A percentile compares a stretch with the other conserved stretches of the same genome.
These are phyloP conservation scores for Styela clava DNA, from an alignment of 23 tunicate species.

Conservation along the genomic window DNA sequence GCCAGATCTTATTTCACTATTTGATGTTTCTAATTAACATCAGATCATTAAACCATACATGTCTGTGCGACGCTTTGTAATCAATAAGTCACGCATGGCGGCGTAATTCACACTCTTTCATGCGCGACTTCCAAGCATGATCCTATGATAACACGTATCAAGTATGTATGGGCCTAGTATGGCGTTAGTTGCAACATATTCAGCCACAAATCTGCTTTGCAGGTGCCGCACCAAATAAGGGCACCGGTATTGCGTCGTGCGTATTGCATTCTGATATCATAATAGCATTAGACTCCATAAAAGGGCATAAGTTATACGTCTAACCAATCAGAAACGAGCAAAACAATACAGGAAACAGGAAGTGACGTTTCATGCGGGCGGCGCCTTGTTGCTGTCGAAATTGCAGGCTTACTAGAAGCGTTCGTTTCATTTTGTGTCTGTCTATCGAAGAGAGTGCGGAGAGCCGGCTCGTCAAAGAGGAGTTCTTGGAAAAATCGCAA, in stretches of 20 bases:
- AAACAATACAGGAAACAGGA: neutral
- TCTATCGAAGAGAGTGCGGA: neutral
- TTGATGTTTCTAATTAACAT: too few species aligned
- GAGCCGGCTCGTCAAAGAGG: too few species aligned
- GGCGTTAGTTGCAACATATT: too few species aligned
- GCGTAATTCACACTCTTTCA: neutral
- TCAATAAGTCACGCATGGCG: neutral
- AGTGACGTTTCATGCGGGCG: neutral
- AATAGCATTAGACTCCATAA: neutral
- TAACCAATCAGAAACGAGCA: neutral
- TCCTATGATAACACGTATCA: too few species aligned
- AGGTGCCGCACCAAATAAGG: neutral
- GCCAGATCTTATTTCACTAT: too few species aligned
- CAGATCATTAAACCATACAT: too few species aligned
- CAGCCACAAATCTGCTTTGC: neutral
- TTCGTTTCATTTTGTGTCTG: neutral
- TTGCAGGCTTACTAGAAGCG: neutral
- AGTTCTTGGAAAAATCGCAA: too few species aligned
- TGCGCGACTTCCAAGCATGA: neutral
- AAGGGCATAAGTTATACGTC: neutral
- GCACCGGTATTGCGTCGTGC: neutral
- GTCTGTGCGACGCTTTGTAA: neutral
- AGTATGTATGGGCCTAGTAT: too few species aligned
- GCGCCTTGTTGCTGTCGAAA: neutral
- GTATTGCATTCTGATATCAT: neutral